Percentiles rank a stretch among this genome's conserved stretches.
These are phyloP conservation scores for Bufotes viridis DNA, from an alignment of 2,797 vertebrate species.

Conservation along the genomic window DNA sequence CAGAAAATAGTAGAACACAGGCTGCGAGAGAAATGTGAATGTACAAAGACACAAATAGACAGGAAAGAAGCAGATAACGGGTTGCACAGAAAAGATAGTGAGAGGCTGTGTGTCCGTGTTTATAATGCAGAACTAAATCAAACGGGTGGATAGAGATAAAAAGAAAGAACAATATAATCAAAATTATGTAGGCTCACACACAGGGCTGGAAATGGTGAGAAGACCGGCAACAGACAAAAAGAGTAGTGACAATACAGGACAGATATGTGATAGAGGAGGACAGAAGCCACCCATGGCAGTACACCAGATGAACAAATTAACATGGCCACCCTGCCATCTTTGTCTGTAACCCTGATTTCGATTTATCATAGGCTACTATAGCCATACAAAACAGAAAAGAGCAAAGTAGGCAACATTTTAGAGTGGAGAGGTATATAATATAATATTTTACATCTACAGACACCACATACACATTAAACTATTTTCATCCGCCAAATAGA, in stretches of 20 bases:
- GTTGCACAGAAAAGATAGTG: conserved; percentile 65
- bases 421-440: not conserved
- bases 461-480: not conserved
- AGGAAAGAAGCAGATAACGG: not conserved
- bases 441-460: no score
- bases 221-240: not conserved
- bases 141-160: conserved; percentile 38
- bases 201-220: conserved; percentile 5
- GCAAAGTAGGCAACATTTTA: not conserved
- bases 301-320: not conserved
- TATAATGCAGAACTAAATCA: conserved; percentile 66
- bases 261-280: not conserved
- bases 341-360: not conserved
- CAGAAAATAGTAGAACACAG: not conserved
- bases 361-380: not conserved
- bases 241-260: not conserved
- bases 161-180: conserved; percentile 51
- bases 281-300: not conserved
- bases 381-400: not conserved
- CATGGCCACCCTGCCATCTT: not conserved
- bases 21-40: conserved; percentile 67
- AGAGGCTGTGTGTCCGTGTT: conserved; percentile 64
- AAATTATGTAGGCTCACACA: conserved; percentile 11
- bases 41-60: not conserved
- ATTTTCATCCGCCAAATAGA: no score